Conservation (phyloP, 2,113 vertebrate species). For the human region GRCh38 chr3:23188001-23188500, state of each 20-base stretch:
- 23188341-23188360: not conserved
- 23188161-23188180: not conserved
- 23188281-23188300: not conserved
- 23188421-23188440: not conserved
- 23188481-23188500: not conserved
- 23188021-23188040: not conserved
- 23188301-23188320: not conserved
- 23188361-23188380: not conserved
- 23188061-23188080: not conserved
- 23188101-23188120: not conserved
- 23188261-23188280: not conserved
- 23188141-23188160: not conserved
- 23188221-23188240: not conserved
- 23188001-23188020: not conserved
- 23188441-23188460: not conserved
- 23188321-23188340: not conserved
- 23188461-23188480: not conserved
- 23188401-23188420: not conserved
- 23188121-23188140: not conserved
- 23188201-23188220: not conserved
- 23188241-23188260: not conserved
- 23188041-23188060: not conserved
- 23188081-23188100: conserved; percentile 21
- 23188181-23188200: not conserved
- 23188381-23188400: not conserved